phyloP scores from a whole-genome alignment of 2,113 vertebrate genomes.

The Notiomystis cincta region DNA sequence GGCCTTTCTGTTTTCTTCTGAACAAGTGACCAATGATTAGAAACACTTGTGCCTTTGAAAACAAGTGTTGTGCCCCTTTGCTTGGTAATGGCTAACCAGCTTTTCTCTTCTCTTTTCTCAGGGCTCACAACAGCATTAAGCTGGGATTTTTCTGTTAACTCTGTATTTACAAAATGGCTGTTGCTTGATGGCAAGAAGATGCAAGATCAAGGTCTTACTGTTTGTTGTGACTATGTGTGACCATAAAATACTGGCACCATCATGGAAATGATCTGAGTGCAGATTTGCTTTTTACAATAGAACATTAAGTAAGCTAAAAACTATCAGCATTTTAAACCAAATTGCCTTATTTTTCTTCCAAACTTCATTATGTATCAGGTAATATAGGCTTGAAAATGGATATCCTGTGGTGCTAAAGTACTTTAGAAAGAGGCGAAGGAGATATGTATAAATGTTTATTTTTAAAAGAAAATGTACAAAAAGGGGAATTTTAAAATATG shows the following conservation, averaged over 20 bases:
- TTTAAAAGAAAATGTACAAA: conserved; percentile 83
- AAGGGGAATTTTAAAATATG: conserved; percentile 82
- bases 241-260: conserved; percentile 66
- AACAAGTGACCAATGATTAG: not conserved
- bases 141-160: conserved; percentile 33
- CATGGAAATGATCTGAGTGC: conserved; percentile 67
- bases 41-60: not conserved
- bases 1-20: not conserved
- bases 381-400: conserved; percentile 88
- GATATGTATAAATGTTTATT: conserved; percentile 86
- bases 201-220: conserved; percentile 64
- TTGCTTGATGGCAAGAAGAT: conserved; percentile 55
- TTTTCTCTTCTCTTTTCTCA: conserved; percentile 60
- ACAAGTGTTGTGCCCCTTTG: not conserved
- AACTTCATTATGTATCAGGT: conserved; percentile 90
- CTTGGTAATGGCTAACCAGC: not conserved
- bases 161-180: conserved; percentile 56
- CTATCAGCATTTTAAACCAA: conserved; percentile 87
- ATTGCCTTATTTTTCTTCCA: conserved; percentile 91
- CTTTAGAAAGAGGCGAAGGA: conserved; percentile 80
- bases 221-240: conserved; percentile 66
- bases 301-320: conserved; percentile 81
- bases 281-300: conserved; percentile 79
- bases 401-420: conserved; percentile 94
- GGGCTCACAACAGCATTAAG: conserved; percentile 94